A percentile compares a stretch with the other conserved stretches of the same genome.
Evolutionary conservation across 23 tunicate genomes (phyloP).

Genomic region (Styela clava): DNA sequence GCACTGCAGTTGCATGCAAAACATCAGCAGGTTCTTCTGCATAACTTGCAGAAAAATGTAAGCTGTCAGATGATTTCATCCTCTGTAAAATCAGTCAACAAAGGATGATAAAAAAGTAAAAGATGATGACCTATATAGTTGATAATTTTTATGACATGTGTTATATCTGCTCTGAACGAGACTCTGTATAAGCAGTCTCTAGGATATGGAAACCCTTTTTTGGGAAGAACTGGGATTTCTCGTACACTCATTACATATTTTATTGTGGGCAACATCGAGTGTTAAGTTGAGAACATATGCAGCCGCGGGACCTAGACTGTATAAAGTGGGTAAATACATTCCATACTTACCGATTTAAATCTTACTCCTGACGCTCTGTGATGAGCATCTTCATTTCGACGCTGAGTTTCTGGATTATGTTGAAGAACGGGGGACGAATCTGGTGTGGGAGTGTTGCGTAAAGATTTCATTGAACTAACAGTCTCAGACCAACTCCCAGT

Average conservation of each 20-base stretch:
- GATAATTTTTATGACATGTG: too few species aligned
- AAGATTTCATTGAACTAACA: slow-evolving; percentile 71
- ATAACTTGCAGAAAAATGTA: slow-evolving; percentile 76
- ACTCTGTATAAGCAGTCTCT: too few species aligned
- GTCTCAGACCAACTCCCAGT: slow-evolving; percentile 79
- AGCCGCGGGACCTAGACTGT: too few species aligned
- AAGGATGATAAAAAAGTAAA: neutral
- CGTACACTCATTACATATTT: too few species aligned
- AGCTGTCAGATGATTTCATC: slow-evolving; percentile 77
- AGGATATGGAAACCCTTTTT: too few species aligned
- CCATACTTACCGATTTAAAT: slow-evolving; percentile 62
- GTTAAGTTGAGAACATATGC: too few species aligned
- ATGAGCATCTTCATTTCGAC: slow-evolving; percentile 37
- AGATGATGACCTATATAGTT: neutral
- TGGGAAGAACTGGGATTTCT: too few species aligned
- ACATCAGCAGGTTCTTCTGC: slow-evolving; percentile 74
- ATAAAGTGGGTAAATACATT: too few species aligned
- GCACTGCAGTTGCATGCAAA: slow-evolving; percentile 71
- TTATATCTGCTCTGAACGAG: too few species aligned
- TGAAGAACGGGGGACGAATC: slow-evolving; percentile 35
- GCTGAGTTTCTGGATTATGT: slow-evolving; percentile 26
- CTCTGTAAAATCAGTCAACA: slow-evolving; percentile 41
- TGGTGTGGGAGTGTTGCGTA: slow-evolving; percentile 86
- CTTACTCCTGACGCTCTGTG: slow-evolving; percentile 46
- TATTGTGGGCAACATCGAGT: too few species aligned